These are phyloP conservation scores for Argentina silus DNA, from an alignment of 2,797 vertebrate species.

Conservation along the genomic window DNA sequence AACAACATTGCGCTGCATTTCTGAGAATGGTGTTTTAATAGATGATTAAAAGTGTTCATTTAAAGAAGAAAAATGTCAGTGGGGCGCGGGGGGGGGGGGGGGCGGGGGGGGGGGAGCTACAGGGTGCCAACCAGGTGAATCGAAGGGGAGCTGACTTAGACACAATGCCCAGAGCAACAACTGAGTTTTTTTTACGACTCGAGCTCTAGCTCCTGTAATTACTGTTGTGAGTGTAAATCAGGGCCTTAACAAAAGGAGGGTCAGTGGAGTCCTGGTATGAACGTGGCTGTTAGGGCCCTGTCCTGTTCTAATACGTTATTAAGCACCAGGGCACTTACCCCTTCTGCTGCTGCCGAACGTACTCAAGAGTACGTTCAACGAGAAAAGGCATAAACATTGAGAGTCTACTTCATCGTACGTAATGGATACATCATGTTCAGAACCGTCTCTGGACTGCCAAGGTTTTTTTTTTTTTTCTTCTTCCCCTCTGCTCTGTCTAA, in stretches of 20 bases:
- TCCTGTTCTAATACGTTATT: neutral
- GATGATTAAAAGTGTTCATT: slow-evolving; percentile 7
- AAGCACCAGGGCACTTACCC: neutral
- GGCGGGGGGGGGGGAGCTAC: neutral
- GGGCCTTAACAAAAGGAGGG: neutral
- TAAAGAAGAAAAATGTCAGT: neutral
- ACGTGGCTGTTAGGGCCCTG: neutral
- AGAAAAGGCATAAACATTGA: slow-evolving; percentile 2
- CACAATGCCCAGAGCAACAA: neutral
- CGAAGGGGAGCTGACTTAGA: neutral
- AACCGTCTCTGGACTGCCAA: neutral
- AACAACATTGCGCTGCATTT: slow-evolving; percentile 4
- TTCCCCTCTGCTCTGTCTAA: too few relatives aligned
- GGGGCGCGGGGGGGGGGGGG: neutral
- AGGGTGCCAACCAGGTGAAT: neutral
- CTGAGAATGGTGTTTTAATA: slow-evolving; percentile 17
- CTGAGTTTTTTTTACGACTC: neutral
- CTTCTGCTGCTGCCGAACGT: neutral
- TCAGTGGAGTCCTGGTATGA: too few relatives aligned
- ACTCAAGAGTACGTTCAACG: neutral
- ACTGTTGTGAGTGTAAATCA: neutral
- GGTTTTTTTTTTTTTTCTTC: neutral
- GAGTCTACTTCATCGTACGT: neutral
- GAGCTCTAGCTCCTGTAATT: neutral
- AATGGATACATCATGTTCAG: neutral